Percentiles rank a stretch among this genome's conserved stretches.
These are phyloP conservation scores for Uloborus plumipes DNA, from an alignment of 2,888 invertebrate genomes.

Conservation along the genomic window DNA sequence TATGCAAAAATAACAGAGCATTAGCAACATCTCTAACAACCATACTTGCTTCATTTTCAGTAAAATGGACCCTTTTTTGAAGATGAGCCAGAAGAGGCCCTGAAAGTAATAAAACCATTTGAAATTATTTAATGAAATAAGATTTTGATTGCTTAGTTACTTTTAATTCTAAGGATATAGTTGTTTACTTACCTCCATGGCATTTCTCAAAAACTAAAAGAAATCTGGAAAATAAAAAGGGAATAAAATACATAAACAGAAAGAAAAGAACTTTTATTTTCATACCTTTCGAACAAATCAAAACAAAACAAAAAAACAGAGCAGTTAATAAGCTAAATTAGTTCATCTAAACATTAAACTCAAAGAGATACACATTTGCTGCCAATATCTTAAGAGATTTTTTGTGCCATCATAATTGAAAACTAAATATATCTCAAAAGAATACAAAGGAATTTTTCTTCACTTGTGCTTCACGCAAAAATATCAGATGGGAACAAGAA, in stretches of 20 bases:
- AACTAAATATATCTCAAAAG: too few species aligned
- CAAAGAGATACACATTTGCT: too few species aligned
- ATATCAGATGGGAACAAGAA: too few species aligned
- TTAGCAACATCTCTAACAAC: conserved; percentile 94
- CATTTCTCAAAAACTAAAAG: conserved; percentile 99
- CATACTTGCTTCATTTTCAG: conserved; percentile 94
- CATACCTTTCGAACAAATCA: too few species aligned
- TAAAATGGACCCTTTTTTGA: conserved; percentile 92
- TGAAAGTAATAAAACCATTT: conserved; percentile 26
- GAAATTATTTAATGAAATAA: background rate
- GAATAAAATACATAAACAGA: background rate
- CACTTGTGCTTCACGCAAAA: too few species aligned
- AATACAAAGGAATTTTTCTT: too few species aligned
- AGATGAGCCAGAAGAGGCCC: conserved; percentile 94
- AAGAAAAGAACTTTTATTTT: background rate
- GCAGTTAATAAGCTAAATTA: too few species aligned
- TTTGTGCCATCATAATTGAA: too few species aligned
- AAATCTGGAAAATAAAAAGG: conserved; percentile 74
- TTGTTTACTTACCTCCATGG: conserved; percentile 77
- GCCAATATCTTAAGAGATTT: too few species aligned
- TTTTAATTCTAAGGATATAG: background rate
- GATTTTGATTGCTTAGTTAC: background rate
- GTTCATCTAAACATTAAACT: too few species aligned
- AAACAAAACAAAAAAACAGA: too few species aligned
- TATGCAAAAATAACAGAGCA: conserved; percentile 94